phyloP scores from a whole-genome alignment of 2,888 invertebrate genomes.

The Ferdinandea cuprea region DNA sequence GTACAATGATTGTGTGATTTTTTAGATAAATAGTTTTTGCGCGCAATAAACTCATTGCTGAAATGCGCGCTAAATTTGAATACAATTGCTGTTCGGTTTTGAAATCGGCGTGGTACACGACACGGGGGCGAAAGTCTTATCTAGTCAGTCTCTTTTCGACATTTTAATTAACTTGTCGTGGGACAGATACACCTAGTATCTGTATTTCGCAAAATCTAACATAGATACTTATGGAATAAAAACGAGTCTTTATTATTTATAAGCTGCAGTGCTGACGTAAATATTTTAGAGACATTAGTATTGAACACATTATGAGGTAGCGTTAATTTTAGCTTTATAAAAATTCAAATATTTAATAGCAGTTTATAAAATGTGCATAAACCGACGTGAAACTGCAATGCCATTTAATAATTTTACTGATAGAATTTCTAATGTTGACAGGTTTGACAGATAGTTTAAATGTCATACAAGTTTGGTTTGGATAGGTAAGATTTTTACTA shows the following conservation, averaged over 20 bases:
- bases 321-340: no score
- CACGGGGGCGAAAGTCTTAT: conserved; percentile 42
- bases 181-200: conserved; percentile 20
- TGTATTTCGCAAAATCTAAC: conserved; percentile 4
- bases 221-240: not conserved
- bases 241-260: not conserved
- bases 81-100: conserved; percentile 60
- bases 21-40: conserved; percentile 33
- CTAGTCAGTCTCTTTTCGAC: conserved; percentile 27
- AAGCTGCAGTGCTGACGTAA: no score
- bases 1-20: conserved; percentile 48
- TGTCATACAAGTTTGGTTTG: no score
- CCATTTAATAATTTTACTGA: no score
- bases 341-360: no score
- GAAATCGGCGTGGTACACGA: conserved; percentile 34
- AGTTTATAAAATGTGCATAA: no score
- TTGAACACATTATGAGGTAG: no score
- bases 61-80: conserved; percentile 60
- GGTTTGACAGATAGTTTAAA: no score
- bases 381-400: no score
- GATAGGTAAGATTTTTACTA: no score
- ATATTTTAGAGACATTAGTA: not conserved
- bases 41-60: conserved; percentile 49
- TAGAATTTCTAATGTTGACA: no score
- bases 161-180: conserved; percentile 49